Evolutionary conservation across 2,888 invertebrate genomes (phyloP).

Genomic region (Xylota segnis): DNA sequence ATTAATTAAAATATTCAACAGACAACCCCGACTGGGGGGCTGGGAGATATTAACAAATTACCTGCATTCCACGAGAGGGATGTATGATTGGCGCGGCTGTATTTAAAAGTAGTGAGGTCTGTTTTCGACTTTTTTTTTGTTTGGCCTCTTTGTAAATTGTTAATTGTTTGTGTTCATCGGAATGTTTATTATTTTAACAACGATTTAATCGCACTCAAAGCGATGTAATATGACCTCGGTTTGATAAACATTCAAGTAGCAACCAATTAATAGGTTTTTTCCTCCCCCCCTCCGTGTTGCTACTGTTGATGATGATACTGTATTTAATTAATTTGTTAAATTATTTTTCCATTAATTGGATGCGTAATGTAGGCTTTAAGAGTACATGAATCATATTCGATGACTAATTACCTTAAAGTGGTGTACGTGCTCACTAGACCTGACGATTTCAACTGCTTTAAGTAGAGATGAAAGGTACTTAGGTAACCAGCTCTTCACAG

Average conservation of each 20-base stretch:
- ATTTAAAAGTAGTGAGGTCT: slow-evolving; percentile 14
- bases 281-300: neutral
- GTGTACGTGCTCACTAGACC: too few relatives aligned
- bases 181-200: slow-evolving; percentile 55
- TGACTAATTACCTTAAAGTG: too few relatives aligned
- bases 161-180: slow-evolving; percentile 38
- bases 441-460: too few relatives aligned
- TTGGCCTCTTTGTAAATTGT: slow-evolving; percentile 37
- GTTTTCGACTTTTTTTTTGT: slow-evolving; percentile 6
- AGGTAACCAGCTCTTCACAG: too few relatives aligned
- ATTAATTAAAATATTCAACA: slow-evolving; percentile 72
- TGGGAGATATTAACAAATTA: slow-evolving; percentile 58
- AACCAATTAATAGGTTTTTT: slow-evolving; percentile 12
- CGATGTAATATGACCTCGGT: slow-evolving; percentile 32
- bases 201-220: slow-evolving; percentile 47
- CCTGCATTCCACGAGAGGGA: slow-evolving; percentile 41
- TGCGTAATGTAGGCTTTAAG: neutral
- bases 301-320: neutral
- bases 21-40: neutral
- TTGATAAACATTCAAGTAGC: slow-evolving; percentile 41
- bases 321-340: neutral
- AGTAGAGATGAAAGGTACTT: too few relatives aligned
- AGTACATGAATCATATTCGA: neutral
- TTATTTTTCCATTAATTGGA: neutral
- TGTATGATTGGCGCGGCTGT: slow-evolving; percentile 33